phyloP scores from a whole-genome alignment of 2,797 vertebrate species.

The Periophthalmus magnuspinnatus region DNA sequence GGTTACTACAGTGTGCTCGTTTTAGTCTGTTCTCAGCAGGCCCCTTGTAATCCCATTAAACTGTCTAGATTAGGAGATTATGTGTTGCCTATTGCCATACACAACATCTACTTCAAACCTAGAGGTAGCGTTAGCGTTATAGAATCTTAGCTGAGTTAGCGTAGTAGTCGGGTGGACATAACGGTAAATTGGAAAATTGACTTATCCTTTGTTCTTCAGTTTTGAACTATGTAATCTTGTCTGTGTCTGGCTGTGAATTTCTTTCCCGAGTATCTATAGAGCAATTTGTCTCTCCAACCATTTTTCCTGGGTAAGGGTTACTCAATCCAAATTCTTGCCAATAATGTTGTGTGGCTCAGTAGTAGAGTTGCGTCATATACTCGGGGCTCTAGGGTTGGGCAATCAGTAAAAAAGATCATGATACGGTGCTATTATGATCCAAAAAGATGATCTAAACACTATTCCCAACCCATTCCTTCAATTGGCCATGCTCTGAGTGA shows the following conservation, averaged over 20 bases:
- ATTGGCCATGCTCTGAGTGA: no score
- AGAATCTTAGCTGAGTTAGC: not conserved
- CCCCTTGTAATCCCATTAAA: constrained; percentile 40
- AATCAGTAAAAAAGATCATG: not conserved
- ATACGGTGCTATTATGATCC: no score
- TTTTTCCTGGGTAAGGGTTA: not conserved
- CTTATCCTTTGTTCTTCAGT: not conserved
- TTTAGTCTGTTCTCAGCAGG: constrained; percentile 42
- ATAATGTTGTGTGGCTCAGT: not conserved
- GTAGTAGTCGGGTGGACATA: not conserved
- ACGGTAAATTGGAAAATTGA: no score
- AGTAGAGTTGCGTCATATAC: not conserved
- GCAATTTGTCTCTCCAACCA: not conserved
- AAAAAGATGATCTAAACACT: no score
- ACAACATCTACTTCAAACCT: constrained; percentile 7
- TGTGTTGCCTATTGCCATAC: constrained; percentile 9
- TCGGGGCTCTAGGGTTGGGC: not conserved
- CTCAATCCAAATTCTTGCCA: not conserved
- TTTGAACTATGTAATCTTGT: not conserved
- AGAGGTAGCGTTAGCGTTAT: not conserved
- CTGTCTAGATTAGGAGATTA: constrained; percentile 49
- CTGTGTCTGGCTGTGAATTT: not conserved
- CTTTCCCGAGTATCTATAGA: not conserved
- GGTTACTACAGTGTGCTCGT: not conserved
- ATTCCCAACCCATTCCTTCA: no score